These are phyloP conservation scores for Poecilia wingei DNA, from an alignment of 2,797 vertebrate species.

Conservation along the genomic window DNA sequence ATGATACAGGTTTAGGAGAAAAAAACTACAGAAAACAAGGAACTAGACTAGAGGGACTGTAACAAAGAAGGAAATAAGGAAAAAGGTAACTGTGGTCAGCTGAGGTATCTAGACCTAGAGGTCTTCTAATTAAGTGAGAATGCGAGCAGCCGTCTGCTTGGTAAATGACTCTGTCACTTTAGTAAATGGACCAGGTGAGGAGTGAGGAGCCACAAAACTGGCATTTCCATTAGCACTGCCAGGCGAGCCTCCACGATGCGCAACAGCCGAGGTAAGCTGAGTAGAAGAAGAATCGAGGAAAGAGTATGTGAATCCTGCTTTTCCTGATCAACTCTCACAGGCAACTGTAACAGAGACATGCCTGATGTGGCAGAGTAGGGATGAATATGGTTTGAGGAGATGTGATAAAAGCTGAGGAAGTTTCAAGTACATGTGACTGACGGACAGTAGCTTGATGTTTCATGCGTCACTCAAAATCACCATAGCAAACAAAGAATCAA, in stretches of 20 bases:
- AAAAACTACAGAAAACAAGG: conserved; percentile 57
- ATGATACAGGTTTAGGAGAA: conserved; percentile 42
- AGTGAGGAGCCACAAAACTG: conserved; percentile 76
- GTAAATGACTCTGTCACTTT: conserved; percentile 87
- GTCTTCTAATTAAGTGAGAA: conserved; percentile 85
- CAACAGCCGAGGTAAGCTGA: conserved; percentile 29
- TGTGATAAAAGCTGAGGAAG: neutral
- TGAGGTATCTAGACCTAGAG: conserved; percentile 73
- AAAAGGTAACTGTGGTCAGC: conserved; percentile 62
- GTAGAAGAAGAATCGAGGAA: neutral
- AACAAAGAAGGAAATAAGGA: conserved; percentile 28
- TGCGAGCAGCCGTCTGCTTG: conserved; percentile 78
- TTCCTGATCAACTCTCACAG: conserved; percentile 40
- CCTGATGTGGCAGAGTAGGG: conserved; percentile 13
- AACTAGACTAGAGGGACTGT: conserved; percentile 37
- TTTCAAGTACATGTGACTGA: conserved; percentile 10
- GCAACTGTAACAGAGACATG: conserved; percentile 18
- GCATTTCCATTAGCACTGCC: conserved; percentile 77
- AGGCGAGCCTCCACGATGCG: conserved; percentile 51
- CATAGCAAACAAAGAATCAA: neutral
- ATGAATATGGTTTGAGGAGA: conserved; percentile 7
- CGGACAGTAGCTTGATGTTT: conserved; percentile 1
- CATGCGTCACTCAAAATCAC: neutral
- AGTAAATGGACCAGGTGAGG: conserved; percentile 85
- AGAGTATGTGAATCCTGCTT: conserved; percentile 36